These are phyloP conservation scores for Tetramorium simillimum DNA, from an alignment of 1,140 invertebrate genomes.

Conservation along the genomic window DNA sequence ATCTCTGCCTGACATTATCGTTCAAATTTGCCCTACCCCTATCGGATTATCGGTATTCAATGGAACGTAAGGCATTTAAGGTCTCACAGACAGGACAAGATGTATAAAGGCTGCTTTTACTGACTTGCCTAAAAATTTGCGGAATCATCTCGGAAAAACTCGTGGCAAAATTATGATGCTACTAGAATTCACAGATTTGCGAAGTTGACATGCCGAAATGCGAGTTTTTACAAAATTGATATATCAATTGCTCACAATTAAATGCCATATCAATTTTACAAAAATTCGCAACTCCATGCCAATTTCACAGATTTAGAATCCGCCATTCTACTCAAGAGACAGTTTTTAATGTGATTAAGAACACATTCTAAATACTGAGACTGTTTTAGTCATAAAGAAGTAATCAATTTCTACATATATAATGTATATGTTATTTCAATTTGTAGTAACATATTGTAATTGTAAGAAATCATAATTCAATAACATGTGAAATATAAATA, in stretches of 20 bases:
- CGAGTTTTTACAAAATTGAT: too few species aligned
- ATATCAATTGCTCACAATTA: too few species aligned
- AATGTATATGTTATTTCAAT: not conserved
- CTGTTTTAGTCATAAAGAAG: not conserved
- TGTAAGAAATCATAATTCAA: not conserved
- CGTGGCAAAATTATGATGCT: not conserved
- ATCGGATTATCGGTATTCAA: conserved; percentile 35
- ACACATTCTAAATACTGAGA: not conserved
- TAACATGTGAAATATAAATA: not conserved
- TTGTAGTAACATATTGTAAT: not conserved
- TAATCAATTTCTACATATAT: not conserved
- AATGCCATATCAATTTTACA: too few species aligned
- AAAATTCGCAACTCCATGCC: too few species aligned
- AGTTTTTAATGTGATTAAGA: not conserved
- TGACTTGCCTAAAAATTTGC: not conserved
- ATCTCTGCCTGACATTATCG: conserved; percentile 7
- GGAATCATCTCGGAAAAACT: not conserved
- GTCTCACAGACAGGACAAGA: not conserved
- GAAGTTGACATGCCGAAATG: too few species aligned
- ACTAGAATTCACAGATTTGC: not conserved
- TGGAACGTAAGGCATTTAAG: conserved; percentile 1
- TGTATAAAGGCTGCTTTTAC: not conserved
- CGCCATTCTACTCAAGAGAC: not conserved
- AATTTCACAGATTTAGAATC: too few species aligned
- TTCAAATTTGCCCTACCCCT: conserved; percentile 10